Percentiles rank a stretch among this genome's conserved stretches.
Conservation (phyloP, 1,140 invertebrate genomes). For the Camponotus floridanus region DNA sequence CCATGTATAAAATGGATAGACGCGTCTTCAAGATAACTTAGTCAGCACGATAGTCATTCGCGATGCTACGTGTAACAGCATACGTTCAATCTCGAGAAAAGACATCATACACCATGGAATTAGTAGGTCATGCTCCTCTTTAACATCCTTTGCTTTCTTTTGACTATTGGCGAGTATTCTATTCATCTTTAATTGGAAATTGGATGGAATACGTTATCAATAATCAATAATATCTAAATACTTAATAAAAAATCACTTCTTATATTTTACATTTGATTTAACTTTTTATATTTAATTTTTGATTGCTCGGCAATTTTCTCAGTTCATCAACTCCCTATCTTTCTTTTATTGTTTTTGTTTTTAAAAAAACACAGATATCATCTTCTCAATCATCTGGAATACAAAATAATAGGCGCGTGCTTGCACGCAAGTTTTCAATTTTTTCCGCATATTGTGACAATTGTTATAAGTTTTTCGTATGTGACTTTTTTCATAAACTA, state of each 20-base stretch:
- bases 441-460: not conserved
- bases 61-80: slow-evolving; percentile 12
- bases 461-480: not conserved
- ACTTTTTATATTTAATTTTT: not conserved
- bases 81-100: slow-evolving; percentile 36
- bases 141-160: slow-evolving; percentile 10
- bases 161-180: not conserved
- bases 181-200: not conserved
- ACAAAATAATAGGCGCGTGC: not conserved
- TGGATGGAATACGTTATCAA: not conserved
- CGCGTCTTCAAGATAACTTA: not conserved
- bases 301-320: no score
- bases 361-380: not conserved
- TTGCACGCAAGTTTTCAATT: not conserved
- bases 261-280: not conserved
- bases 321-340: not conserved
- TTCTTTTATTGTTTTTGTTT: not conserved
- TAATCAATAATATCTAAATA: not conserved
- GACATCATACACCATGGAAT: slow-evolving; percentile 16
- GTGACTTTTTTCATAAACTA: not conserved
- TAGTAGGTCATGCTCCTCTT: slow-evolving; percentile 54
- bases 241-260: not conserved
- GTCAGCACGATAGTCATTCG: not conserved
- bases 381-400: not conserved
- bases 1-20: no score